Evolutionary conservation across 2,797 vertebrate species (phyloP).

Genomic region (Carapus acus): DNA sequence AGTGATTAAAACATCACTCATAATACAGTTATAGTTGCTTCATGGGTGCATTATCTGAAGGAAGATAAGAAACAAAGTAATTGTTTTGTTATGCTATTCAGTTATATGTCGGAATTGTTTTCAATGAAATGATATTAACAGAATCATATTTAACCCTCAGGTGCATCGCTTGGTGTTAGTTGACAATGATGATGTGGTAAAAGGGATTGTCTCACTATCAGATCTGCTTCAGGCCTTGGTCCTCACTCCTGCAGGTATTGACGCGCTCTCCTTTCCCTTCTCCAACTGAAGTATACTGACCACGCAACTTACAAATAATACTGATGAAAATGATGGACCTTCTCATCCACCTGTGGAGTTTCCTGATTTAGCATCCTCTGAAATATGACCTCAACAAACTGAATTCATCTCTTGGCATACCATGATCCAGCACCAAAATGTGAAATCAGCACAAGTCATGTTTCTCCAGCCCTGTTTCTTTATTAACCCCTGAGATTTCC

Average conservation of each 20-base stretch:
- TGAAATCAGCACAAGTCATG: no score
- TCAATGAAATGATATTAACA: no score
- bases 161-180: conserved; percentile 95
- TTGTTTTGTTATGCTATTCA: no score
- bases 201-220: conserved; percentile 91
- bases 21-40: no score
- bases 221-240: conserved; percentile 95
- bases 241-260: conserved; percentile 92
- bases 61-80: no score
- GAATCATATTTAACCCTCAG: conserved; percentile 53
- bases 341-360: background rate
- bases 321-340: background rate
- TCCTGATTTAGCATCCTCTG: background rate
- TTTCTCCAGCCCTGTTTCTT: background rate
- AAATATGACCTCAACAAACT: background rate
- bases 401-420: background rate
- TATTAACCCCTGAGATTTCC: conserved; percentile 1
- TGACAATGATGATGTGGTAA: conserved; percentile 78
- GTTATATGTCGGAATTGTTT: no score
- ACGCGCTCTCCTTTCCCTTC: conserved; percentile 77
- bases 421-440: background rate
- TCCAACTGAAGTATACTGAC: no score
- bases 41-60: no score
- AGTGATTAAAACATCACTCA: no score
- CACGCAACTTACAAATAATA: conserved; percentile 1